A percentile compares a stretch with the other conserved stretches of the same genome.
Evolutionary conservation across 2,113 vertebrate species (phyloP).

Genomic region (Ciconia stormi): DNA sequence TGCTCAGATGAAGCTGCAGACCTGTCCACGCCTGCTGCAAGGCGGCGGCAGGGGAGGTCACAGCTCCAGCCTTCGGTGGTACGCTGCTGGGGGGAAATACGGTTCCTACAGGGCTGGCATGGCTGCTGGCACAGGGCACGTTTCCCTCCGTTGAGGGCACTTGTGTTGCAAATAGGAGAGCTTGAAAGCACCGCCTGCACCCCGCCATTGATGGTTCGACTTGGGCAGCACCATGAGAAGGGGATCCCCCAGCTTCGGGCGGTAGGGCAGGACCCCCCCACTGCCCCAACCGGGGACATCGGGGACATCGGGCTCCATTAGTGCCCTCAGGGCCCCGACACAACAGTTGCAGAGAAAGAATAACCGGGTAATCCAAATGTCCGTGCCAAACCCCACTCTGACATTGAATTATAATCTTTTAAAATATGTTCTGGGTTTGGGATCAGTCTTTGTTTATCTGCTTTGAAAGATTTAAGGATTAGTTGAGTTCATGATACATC

Average conservation of each 20-base stretch:
- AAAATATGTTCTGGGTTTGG: conserved; percentile 25
- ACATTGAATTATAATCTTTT: conserved; percentile 59
- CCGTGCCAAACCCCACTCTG: not conserved
- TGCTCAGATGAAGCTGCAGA: not conserved
- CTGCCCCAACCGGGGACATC: accelerated
- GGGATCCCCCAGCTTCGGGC: accelerated
- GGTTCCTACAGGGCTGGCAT: accelerated
- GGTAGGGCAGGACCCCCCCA: not conserved
- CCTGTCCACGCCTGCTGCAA: not conserved
- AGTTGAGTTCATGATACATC: conserved; percentile 21
- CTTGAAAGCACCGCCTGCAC: not conserved
- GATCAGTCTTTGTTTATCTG: conserved; percentile 61
- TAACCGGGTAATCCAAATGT: not conserved
- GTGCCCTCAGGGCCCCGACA: not conserved
- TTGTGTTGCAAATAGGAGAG: not conserved
- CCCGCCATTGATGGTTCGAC: accelerated
- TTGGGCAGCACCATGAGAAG: not conserved
- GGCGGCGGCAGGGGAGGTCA: not conserved
- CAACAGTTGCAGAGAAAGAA: not conserved
- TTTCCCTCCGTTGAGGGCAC: accelerated
- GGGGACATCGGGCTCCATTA: not conserved
- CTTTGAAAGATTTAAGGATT: conserved; percentile 61
- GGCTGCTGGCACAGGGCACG: accelerated
- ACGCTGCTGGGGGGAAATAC: accelerated
- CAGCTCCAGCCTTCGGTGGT: not conserved